Evolutionary conservation across 2,888 invertebrate genomes (phyloP).

Genomic region (Oxystoma pomonae): DNA sequence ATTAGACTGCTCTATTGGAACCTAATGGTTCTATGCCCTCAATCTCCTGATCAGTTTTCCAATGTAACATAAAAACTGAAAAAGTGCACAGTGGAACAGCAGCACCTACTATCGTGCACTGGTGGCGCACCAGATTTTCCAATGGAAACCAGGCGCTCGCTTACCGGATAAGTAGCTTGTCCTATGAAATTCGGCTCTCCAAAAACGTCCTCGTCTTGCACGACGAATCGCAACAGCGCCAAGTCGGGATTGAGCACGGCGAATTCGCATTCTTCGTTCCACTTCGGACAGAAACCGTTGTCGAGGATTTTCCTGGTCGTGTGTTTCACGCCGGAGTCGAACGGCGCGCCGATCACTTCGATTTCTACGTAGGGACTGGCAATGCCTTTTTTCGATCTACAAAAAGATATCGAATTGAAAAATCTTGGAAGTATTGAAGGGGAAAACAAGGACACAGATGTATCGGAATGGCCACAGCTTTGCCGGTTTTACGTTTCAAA

Average conservation of each 20-base stretch:
- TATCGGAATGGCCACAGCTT: no score
- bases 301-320: slow-evolving; percentile 73
- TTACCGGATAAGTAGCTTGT: slow-evolving; percentile 88
- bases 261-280: slow-evolving; percentile 85
- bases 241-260: slow-evolving; percentile 76
- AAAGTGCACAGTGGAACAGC: no score
- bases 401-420: not conserved
- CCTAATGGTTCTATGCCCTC: no score
- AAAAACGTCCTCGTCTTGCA: slow-evolving; percentile 96
- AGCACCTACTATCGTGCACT: no score
- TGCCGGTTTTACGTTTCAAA: no score
- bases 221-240: slow-evolving; percentile 80
- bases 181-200: slow-evolving; percentile 96
- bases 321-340: slow-evolving; percentile 77
- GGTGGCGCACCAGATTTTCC: no score
- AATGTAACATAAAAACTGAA: no score
- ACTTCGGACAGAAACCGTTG: slow-evolving; percentile 90
- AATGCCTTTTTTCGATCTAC: slow-evolving; percentile 68
- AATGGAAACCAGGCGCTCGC: no score
- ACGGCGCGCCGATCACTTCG: slow-evolving; percentile 84
- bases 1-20: no score
- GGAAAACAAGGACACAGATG: no score
- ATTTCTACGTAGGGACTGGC: slow-evolving; percentile 90
- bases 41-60: no score
- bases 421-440: no score